phyloP scores from a whole-genome alignment of 2,888 invertebrate species.

The Drosophila nigricruria region DNA sequence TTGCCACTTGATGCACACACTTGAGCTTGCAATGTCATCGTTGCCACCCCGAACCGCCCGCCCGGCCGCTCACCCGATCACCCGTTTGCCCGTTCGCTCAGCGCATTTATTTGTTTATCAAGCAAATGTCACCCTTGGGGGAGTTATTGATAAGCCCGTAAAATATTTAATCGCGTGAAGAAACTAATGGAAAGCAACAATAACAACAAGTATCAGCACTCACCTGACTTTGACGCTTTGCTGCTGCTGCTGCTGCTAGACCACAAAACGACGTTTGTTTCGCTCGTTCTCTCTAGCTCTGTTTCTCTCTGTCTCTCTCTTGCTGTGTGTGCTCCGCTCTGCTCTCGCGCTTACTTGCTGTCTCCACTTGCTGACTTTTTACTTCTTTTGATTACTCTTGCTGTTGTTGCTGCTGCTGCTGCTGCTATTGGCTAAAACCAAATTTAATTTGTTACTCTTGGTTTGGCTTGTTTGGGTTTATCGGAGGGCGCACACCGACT shows the following conservation, averaged over 20 bases:
- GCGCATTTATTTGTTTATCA: conserved; percentile 65
- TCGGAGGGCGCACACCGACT: conserved; percentile 30
- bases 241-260: conserved; percentile 55
- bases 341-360: conserved; percentile 22
- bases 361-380: conserved; percentile 37
- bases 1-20: conserved; percentile 38
- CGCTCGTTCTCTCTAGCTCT: conserved; percentile 22
- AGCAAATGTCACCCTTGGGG: conserved; percentile 66
- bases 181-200: conserved; percentile 47
- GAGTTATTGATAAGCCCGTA: conserved; percentile 73
- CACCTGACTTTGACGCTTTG: conserved; percentile 69
- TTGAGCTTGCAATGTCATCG: conserved; percentile 10
- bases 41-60: conserved; percentile 1
- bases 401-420: conserved; percentile 52
- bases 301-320: conserved; percentile 18
- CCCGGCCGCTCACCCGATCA: background rate
- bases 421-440: conserved; percentile 72
- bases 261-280: conserved; percentile 50
- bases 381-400: conserved; percentile 44
- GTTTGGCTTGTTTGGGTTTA: conserved; percentile 47
- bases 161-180: conserved; percentile 76
- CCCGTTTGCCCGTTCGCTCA: background rate
- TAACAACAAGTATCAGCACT: conserved; percentile 43
- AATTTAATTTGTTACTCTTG: conserved; percentile 78
- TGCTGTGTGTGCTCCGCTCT: conserved; percentile 1